phyloP scores from a whole-genome alignment of 2,888 invertebrate genomes.

The Hirtodrosophila histrioides region DNA sequence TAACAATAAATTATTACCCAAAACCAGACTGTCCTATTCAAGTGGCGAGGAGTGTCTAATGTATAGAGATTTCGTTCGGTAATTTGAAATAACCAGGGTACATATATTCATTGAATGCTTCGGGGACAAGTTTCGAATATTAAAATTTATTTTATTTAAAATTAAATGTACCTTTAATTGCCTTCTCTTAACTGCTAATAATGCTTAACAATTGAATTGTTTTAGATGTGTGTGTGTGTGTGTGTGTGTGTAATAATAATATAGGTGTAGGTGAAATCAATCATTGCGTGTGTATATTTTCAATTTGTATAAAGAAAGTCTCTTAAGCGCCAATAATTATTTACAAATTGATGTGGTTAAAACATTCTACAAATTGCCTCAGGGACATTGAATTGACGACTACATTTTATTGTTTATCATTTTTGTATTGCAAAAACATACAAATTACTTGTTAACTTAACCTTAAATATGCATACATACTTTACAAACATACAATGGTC shows the following conservation, averaged over 20 bases:
- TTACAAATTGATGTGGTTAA: conserved; percentile 62
- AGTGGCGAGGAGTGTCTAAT: too few species aligned
- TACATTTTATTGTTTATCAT: conserved; percentile 52
- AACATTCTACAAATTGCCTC: conserved; percentile 66
- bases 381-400: conserved; percentile 68
- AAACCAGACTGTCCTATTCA: too few species aligned
- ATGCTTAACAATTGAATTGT: conserved; percentile 81
- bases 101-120: conserved; percentile 2
- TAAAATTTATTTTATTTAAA: conserved; percentile 71
- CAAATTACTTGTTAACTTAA: conserved; percentile 62
- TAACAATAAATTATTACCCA: too few species aligned
- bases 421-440: conserved; percentile 70
- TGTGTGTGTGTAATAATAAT: conserved; percentile 40
- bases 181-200: conserved; percentile 73
- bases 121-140: conserved; percentile 36
- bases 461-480: conserved; percentile 69
- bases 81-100: neutral
- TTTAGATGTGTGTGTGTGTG: conserved; percentile 49
- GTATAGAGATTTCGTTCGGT: too few species aligned
- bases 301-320: conserved; percentile 38
- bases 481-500: conserved; percentile 76
- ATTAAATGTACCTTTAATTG: conserved; percentile 77
- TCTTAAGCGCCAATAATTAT: conserved; percentile 67
- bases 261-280: conserved; percentile 23
- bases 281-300: conserved; percentile 32